Percentiles rank a stretch among this genome's conserved stretches.
phyloP scores from a whole-genome alignment of 2,113 vertebrate species.

The Eudyptes chrysolophus region DNA sequence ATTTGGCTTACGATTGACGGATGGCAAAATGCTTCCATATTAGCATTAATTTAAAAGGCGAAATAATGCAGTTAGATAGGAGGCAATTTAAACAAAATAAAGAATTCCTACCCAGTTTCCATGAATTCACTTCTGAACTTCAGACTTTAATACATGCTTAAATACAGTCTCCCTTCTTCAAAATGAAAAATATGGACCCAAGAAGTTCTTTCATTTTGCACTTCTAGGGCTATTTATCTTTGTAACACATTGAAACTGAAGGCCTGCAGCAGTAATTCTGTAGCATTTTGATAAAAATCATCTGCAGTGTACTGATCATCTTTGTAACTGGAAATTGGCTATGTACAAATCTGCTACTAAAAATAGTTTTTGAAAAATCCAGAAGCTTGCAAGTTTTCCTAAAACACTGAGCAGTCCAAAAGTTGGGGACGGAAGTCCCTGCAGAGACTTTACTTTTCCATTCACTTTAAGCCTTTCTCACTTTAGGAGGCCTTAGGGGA shows the following conservation, averaged over 20 bases:
- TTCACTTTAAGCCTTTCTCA: not conserved
- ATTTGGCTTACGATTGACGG: not conserved
- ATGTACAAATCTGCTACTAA: not conserved
- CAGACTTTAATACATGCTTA: not conserved
- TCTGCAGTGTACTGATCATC: not conserved
- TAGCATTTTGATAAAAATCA: not conserved
- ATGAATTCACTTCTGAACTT: not conserved
- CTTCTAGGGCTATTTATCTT: not conserved
- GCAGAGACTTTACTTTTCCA: rapidly evolving
- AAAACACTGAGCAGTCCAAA: not conserved
- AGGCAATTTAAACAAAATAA: not conserved
- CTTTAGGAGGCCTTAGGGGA: not conserved
- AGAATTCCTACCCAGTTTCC: not conserved
- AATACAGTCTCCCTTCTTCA: not conserved
- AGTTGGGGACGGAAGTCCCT: rapidly evolving
- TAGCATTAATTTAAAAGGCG: not conserved
- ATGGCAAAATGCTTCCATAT: not conserved
- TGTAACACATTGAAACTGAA: not conserved
- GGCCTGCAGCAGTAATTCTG: not conserved
- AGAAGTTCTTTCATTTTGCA: not conserved
- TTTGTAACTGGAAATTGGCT: not conserved
- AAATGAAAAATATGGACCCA: not conserved
- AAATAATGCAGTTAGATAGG: not conserved
- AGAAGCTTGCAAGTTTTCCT: not conserved
- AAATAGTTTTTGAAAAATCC: not conserved